Evolutionary conservation across 2,797 vertebrate species (phyloP), one percentile per base, ranked within the genome.

Genomic region (Caiman crocodilus): DNA sequence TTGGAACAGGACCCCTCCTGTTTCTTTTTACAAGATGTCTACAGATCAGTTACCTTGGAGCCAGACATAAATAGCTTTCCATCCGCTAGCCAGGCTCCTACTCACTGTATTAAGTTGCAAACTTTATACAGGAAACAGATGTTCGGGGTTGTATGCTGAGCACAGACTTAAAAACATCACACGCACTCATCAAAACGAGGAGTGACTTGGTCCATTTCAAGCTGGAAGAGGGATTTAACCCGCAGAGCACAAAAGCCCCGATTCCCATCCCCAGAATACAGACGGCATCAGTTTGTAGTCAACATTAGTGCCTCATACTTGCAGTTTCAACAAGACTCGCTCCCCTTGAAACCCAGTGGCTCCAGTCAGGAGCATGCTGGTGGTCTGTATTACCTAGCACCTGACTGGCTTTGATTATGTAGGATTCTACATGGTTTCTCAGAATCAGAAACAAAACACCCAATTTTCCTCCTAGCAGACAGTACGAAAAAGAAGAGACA

Each of bases 21-120:
- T 63, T 92, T 90, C 91, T 92, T 84, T 95, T 96, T 94, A 94
- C 95, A 97, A 80, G 82, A 82, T 17, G 23, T 77, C 94, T 96
- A 95, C 87, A 96, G 75, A 96, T 94, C 75, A 78, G 82, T 15
- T 89, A 87, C n/a, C 56, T 23, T 32, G 93, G 89, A 96, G 90
- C 81, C 42, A 75, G 79, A 82, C 79, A 63, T 2, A 63, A 20
- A 63, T 5, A 56, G 79, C 64, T 4, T 84, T 20, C 88, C 93
- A 94, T 83, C 81, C 88, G 80, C 88, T 71, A 89, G 76, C 91
- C 30, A 25, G 3, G 2, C 1, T 61, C 55, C 78, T 59, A 63
- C 11, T 85, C 81, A 77, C 14, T 84, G 89, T 5, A 58, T 30
- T 63, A 76, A 83, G 64, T 13, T 3, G 71, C 77, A 92, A 90